These are phyloP conservation scores for Aradophagus sp. DNA, from an alignment of 1,140 invertebrate species.

Conservation along the genomic window DNA sequence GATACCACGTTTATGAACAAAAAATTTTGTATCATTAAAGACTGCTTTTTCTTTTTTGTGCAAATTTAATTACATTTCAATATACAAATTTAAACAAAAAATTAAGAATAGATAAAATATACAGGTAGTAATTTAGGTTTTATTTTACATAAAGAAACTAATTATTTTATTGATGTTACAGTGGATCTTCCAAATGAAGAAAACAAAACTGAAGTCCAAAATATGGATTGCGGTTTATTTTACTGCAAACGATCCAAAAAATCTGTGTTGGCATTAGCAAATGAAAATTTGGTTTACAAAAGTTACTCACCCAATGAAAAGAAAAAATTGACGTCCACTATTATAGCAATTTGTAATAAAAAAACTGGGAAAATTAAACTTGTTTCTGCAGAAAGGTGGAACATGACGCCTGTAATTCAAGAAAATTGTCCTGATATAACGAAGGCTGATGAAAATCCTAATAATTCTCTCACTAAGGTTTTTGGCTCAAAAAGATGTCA, in stretches of 20 bases:
- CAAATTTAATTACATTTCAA: too few relatives aligned
- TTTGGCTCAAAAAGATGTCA: slow-evolving; percentile 18
- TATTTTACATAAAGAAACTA: not conserved
- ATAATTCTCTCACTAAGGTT: slow-evolving; percentile 5
- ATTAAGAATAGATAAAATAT: too few relatives aligned
- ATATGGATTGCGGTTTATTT: slow-evolving; percentile 2
- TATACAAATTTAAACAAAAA: too few relatives aligned
- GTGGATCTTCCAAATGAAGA: slow-evolving; percentile 10
- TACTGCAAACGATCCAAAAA: slow-evolving; percentile 1
- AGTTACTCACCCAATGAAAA: slow-evolving; percentile 3
- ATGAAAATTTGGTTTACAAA: slow-evolving; percentile 2
- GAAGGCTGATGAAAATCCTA: not conserved
- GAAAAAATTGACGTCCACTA: not conserved
- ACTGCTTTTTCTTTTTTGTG: too few relatives aligned
- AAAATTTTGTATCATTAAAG: too few relatives aligned
- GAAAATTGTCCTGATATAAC: not conserved
- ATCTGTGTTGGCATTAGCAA: slow-evolving; percentile 1
- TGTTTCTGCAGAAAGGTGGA: not conserved
- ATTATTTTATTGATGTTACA: slow-evolving; percentile 2
- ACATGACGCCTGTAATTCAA: not conserved
- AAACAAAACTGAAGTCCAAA: not conserved
- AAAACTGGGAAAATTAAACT: slow-evolving; percentile 4
- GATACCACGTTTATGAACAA: too few relatives aligned
- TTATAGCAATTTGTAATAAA: slow-evolving; percentile 10
- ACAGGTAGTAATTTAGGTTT: too few relatives aligned